Percentiles rank a stretch among this genome's conserved stretches.
These are phyloP conservation scores for Epirrita christyi DNA, from an alignment of 2,888 invertebrate genomes.

Conservation along the genomic window DNA sequence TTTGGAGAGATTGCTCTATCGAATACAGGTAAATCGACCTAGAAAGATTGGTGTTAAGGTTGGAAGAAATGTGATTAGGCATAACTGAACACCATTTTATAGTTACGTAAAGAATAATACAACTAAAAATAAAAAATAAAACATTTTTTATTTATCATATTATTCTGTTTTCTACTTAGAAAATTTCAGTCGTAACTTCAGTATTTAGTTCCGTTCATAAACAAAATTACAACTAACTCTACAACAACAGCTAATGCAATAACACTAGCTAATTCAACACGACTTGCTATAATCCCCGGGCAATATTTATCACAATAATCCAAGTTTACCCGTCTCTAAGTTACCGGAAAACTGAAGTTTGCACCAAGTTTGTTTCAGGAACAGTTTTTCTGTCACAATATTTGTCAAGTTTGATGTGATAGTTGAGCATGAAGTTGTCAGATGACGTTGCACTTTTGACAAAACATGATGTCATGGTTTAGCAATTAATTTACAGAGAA, in stretches of 20 bases:
- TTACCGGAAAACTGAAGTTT: constrained; percentile 18
- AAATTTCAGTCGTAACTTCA: background rate
- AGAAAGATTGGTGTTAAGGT: too few relatives aligned
- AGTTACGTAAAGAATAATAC: too few relatives aligned
- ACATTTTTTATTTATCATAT: too few relatives aligned
- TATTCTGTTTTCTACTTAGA: too few relatives aligned
- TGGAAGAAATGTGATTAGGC: too few relatives aligned
- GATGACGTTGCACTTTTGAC: background rate
- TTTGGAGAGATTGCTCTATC: background rate
- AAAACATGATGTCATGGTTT: too few relatives aligned
- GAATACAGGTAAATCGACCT: background rate
- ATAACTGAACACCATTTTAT: too few relatives aligned
- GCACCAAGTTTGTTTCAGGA: constrained; percentile 5
- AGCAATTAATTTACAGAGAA: too few relatives aligned
- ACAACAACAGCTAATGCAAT: constrained; percentile 1
- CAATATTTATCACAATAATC: constrained; percentile 34
- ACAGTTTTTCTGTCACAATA: constrained; percentile 19
- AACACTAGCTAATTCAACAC: constrained; percentile 10
- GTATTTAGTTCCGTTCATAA: background rate
- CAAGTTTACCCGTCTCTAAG: constrained; percentile 11
- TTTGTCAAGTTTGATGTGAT: background rate
- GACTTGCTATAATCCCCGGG: background rate
- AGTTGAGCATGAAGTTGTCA: constrained; percentile 3
- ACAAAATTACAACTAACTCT: background rate
- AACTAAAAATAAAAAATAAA: too few relatives aligned